Evolutionary conservation across 2,888 invertebrate species (phyloP).

Genomic region (Drosophila mimica): DNA sequence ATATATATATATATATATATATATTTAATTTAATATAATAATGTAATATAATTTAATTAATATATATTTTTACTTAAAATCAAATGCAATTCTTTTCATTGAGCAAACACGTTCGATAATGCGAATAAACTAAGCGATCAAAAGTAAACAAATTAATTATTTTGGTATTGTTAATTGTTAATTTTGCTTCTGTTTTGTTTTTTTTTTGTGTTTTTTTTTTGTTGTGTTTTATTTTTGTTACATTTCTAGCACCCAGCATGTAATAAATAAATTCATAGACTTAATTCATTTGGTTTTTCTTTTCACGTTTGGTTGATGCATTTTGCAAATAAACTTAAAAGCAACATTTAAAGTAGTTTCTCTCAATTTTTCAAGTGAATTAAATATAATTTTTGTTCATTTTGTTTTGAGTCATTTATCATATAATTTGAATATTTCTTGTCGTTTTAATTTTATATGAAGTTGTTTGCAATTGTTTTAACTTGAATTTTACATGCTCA

Average conservation of each 20-base stretch:
- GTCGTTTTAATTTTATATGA: background rate
- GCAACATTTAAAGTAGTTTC: slow-evolving; percentile 4
- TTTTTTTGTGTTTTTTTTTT: slow-evolving; percentile 12
- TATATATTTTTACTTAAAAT: slow-evolving; percentile 50
- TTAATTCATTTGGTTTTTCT: slow-evolving; percentile 45
- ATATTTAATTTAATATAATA: slow-evolving; percentile 36
- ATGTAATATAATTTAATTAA: slow-evolving; percentile 1
- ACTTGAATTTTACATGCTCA: slow-evolving; percentile 28
- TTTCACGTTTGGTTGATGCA: slow-evolving; percentile 47
- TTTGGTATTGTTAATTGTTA: slow-evolving; percentile 34
- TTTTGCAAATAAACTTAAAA: slow-evolving; percentile 23
- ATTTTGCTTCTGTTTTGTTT: slow-evolving; percentile 14
- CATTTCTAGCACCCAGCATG: slow-evolving; percentile 76
- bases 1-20: slow-evolving; percentile 28
- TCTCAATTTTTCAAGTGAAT: background rate
- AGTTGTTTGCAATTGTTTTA: slow-evolving; percentile 27
- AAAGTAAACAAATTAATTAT: slow-evolving; percentile 18
- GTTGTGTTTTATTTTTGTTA: slow-evolving; percentile 47
- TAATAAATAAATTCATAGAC: slow-evolving; percentile 73
- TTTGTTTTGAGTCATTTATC: slow-evolving; percentile 11
- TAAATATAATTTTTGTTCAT: slow-evolving; percentile 1
- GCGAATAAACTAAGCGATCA: slow-evolving; percentile 38
- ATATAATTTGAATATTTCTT: slow-evolving; percentile 12
- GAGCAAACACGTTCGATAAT: slow-evolving; percentile 53
- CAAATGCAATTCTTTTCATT: slow-evolving; percentile 65